phyloP scores from a whole-genome alignment of 2,888 invertebrate genomes.

The Heliconius aoede region DNA sequence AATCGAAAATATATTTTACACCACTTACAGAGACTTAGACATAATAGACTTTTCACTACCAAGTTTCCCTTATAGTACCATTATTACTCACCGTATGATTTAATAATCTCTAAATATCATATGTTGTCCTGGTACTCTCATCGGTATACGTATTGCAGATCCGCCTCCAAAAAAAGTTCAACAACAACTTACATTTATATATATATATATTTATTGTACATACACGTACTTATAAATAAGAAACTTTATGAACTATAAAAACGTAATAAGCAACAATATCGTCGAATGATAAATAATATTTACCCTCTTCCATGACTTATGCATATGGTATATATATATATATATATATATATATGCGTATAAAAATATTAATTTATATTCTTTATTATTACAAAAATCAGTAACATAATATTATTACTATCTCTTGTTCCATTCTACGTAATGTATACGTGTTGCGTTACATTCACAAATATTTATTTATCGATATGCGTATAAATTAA shows the following conservation, averaged over 20 bases:
- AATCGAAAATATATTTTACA: background rate
- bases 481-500: background rate
- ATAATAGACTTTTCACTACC: background rate
- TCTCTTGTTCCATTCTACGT: background rate
- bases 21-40: too few species aligned
- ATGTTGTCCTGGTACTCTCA: constrained; percentile 37
- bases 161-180: constrained; percentile 30
- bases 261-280: too few species aligned
- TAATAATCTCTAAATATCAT: background rate
- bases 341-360: too few species aligned
- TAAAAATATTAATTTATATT: too few species aligned
- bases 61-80: background rate
- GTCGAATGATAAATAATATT: too few species aligned
- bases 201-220: background rate
- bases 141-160: constrained; percentile 40
- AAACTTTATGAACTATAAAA: too few species aligned
- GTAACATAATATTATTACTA: background rate
- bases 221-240: too few species aligned
- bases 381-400: too few species aligned
- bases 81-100: background rate
- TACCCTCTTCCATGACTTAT: too few species aligned
- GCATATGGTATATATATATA: too few species aligned
- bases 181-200: too few species aligned
- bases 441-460: background rate
- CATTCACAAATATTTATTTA: background rate